Evolutionary conservation across 2,888 invertebrate species (phyloP), one percentile per base, ranked within the genome.

Genomic region (Cheilosia pagana): DNA sequence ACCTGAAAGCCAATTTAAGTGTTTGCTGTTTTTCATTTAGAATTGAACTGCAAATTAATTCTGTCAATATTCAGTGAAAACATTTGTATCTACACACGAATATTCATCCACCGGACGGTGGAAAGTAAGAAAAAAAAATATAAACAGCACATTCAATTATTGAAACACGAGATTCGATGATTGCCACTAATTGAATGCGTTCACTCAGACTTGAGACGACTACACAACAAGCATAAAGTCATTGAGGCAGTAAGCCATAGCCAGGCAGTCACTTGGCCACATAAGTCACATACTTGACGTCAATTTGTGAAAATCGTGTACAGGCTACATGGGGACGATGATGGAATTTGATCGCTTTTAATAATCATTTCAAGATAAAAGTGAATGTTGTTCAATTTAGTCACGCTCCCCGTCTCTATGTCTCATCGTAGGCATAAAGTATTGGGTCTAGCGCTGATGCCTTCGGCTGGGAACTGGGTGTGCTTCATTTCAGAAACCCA

Each of bases 111-210:
- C 41, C 52, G 59, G 35, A 10, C 35, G 35, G 35, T 12, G 12
- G 35, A 35, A 68, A 28, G 67, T 59, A 39, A 57, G 63, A 71
- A 57, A 35, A 70, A 71, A 63, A 57, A 50, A 45, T 7, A 45
- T 7, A 45, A 2, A n/a, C 7, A 45, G 16, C 43, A 31, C 35
- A 35, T 35, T 35, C 10, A 77, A 62, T 72, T 43, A 83, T 78
- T 83, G 83, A 57, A 74, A 70, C 79, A 78, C 72, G 68, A 83
- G 83, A 85, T 71, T 67, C 83, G 65, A 85, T 79, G 75, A 85
- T 85, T 85, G 83, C 70, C 70, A 70, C 67, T 79, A 74, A 79
- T 79, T 85, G 79, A 70, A 79, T 59, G 70, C 55, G 63, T 75
- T 53, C 60, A 75, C 70, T 75, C 21, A 43, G 62, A 48, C 79